phyloP scores from a whole-genome alignment of 1,140 invertebrate genomes.

The Trichoplusia ni region DNA sequence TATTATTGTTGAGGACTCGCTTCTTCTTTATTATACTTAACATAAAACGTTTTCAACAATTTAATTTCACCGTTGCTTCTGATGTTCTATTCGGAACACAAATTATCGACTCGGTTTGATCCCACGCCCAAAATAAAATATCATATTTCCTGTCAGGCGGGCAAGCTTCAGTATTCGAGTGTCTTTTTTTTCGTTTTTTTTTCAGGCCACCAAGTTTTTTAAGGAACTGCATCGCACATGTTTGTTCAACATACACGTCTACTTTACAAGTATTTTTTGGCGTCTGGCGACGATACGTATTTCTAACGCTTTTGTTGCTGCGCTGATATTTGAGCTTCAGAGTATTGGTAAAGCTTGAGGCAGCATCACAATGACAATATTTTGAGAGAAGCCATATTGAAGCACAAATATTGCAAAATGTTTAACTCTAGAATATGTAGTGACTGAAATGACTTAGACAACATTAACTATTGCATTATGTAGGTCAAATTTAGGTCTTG shows the following conservation, averaged over 20 bases:
- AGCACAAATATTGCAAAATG: too few species aligned
- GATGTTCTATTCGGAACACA: conserved; percentile 71
- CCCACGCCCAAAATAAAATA: conserved; percentile 81
- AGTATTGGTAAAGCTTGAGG: background rate
- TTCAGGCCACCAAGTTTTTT: conserved; percentile 70
- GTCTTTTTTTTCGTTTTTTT: conserved; percentile 69
- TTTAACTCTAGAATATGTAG: too few species aligned
- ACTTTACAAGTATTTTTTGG: conserved; percentile 63
- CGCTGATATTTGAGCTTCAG: conserved; percentile 3
- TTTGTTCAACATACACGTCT: conserved; percentile 69
- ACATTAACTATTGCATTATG: too few species aligned
- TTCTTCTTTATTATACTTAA: conserved; percentile 45
- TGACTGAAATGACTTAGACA: too few species aligned
- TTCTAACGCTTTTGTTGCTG: background rate
- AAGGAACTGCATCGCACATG: conserved; percentile 76
- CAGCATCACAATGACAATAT: background rate
- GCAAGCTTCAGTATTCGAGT: conserved; percentile 71
- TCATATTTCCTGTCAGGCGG: conserved; percentile 79
- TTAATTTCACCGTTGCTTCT: conserved; percentile 65
- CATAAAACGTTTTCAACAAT: conserved; percentile 64
- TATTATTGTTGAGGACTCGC: conserved; percentile 37
- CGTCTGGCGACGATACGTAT: conserved; percentile 39
- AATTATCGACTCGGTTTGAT: conserved; percentile 79
- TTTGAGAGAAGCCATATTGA: background rate
- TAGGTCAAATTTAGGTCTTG: too few species aligned